Percentiles rank a stretch among this genome's conserved stretches.
Conservation (phyloP, 2,888 invertebrate species). For the Habroteleia sp. region DNA sequence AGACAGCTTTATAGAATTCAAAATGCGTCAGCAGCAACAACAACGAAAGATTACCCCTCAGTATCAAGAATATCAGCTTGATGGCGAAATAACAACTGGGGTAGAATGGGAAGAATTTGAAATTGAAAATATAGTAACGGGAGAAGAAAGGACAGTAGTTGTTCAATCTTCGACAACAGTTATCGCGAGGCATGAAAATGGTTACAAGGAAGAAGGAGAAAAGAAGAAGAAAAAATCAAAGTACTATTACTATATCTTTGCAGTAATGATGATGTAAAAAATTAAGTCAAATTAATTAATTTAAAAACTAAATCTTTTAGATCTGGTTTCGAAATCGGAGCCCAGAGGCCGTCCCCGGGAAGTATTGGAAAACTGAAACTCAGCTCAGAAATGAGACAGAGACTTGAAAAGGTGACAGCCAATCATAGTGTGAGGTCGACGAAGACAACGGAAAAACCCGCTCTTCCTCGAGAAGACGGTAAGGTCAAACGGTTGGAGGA, state of each 20-base stretch:
- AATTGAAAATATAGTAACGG: conserved; percentile 83
- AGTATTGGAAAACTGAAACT: conserved; percentile 95
- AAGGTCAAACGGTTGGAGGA: conserved; percentile 92
- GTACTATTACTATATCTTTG: no score
- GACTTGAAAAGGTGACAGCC: conserved; percentile 93
- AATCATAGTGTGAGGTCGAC: conserved; percentile 92
- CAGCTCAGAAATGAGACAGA: conserved; percentile 94
- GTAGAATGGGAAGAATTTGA: conserved; percentile 95
- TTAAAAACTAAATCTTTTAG: no score
- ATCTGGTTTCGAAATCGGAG: conserved; percentile 89
- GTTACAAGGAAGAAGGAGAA: conserved; percentile 75
- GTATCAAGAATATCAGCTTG: conserved; percentile 82
- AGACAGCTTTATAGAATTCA: conserved; percentile 93
- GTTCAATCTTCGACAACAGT: conserved; percentile 66
- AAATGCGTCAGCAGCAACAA: conserved; percentile 86
- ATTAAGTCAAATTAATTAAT: no score
- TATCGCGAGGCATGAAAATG: conserved; percentile 74
- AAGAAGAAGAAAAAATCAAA: conserved; percentile 79
- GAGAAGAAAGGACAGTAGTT: conserved; percentile 72
- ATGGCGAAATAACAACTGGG: conserved; percentile 77
- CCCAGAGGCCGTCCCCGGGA: conserved; percentile 90
- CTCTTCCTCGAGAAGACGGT: conserved; percentile 83
- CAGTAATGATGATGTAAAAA: no score
- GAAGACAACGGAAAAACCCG: conserved; percentile 87
- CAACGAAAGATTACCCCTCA: conserved; percentile 91